A percentile compares a stretch with the other conserved stretches of the same genome.
Evolutionary conservation across 2,113 vertebrate species (phyloP).

Genomic region (Phalacrocorax carbo): DNA sequence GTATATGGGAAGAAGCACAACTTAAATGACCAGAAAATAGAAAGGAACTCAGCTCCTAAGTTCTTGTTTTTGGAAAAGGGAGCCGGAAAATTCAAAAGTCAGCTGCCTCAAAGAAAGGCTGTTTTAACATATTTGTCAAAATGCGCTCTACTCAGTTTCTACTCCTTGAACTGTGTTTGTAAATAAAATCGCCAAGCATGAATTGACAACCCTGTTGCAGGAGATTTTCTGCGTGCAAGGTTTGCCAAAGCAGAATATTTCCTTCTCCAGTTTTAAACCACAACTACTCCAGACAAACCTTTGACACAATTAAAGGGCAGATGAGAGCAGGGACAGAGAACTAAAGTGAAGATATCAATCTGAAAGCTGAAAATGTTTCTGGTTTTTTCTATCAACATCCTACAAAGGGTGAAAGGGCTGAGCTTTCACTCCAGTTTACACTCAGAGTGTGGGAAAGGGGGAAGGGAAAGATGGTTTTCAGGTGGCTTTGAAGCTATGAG

Average conservation of each 20-base stretch:
- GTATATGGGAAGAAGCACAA: neutral
- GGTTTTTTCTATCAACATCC: neutral
- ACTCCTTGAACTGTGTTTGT: neutral
- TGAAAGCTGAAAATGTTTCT: neutral
- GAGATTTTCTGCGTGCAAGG: neutral
- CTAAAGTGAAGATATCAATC: neutral
- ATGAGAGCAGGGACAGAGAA: neutral
- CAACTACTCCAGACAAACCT: conserved; percentile 14
- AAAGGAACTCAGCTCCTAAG: neutral
- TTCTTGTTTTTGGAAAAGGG: neutral
- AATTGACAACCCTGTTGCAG: neutral
- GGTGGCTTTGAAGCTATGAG: neutral
- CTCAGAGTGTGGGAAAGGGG: neutral
- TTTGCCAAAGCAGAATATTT: conserved; percentile 1
- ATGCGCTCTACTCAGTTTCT: neutral
- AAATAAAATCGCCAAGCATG: neutral
- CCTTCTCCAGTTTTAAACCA: neutral
- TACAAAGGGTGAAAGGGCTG: neutral
- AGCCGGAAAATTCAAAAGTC: neutral
- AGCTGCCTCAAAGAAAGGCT: neutral
- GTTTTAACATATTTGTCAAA: neutral
- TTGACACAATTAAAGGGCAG: neutral
- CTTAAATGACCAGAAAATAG: neutral
- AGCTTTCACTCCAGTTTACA: neutral
- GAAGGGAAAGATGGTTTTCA: neutral